These are phyloP conservation scores for Carcharodon carcharias DNA, from an alignment of 2,797 vertebrate species.

Conservation along the genomic window DNA sequence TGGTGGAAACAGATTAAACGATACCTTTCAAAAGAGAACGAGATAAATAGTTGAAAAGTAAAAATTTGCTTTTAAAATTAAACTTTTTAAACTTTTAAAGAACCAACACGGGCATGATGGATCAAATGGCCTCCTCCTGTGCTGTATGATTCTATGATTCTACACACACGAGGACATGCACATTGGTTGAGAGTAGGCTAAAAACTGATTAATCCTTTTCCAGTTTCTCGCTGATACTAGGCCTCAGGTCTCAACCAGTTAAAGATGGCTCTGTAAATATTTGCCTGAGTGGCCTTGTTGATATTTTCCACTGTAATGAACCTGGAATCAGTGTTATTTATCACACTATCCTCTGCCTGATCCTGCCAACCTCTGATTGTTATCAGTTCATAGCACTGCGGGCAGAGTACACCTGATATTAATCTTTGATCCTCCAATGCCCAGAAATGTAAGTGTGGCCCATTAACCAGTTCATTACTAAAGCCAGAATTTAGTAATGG, in stretches of 20 bases:
- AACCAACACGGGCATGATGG: background rate
- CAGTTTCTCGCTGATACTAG: background rate
- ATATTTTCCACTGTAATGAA: background rate
- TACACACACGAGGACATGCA: background rate
- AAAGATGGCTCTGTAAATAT: background rate
- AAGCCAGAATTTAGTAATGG: background rate
- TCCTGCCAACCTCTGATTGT: background rate
- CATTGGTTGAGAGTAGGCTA: background rate
- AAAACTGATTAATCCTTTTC: background rate
- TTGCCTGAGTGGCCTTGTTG: background rate
- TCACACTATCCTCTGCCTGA: background rate
- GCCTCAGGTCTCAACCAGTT: background rate
- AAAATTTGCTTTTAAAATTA: too few species aligned
- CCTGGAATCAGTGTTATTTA: background rate
- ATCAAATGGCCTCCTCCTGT: background rate
- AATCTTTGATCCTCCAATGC: background rate
- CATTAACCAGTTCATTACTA: background rate
- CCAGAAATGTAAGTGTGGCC: background rate
- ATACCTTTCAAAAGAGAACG: too few species aligned
- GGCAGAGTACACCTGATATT: slow-evolving; percentile 3
- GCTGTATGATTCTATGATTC: background rate
- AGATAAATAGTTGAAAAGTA: too few species aligned
- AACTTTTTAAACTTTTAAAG: too few species aligned
- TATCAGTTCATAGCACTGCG: background rate
- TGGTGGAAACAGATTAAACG: too few species aligned